phyloP scores from a whole-genome alignment of 2,113 vertebrate species.

The Callipepla squamata region DNA sequence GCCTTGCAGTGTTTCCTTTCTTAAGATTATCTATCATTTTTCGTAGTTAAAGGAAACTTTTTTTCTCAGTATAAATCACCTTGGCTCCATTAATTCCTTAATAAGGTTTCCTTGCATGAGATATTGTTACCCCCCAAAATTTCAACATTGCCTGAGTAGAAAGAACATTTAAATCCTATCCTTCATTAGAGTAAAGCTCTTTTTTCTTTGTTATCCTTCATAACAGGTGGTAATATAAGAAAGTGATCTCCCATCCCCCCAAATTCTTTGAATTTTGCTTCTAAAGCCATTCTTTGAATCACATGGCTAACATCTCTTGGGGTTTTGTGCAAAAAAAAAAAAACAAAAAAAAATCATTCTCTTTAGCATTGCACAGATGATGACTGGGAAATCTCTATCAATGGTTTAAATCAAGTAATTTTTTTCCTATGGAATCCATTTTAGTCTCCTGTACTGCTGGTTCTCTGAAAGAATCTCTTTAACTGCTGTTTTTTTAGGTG shows the following conservation, averaged over 20 bases:
- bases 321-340: neutral
- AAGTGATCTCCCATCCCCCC: neutral
- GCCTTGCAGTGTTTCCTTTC: neutral
- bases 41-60: neutral
- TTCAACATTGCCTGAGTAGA: neutral
- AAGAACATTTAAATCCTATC: neutral
- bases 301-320: neutral
- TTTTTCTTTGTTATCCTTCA: neutral
- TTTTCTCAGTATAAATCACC: neutral
- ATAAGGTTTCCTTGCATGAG: neutral
- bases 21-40: neutral
- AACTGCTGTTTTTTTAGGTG: conserved; percentile 32
- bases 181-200: neutral
- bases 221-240: neutral
- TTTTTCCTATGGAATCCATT: conserved; percentile 36
- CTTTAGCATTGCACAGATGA: neutral
- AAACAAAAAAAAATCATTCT: neutral
- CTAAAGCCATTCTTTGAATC: conserved; percentile 2
- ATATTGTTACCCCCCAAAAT: neutral
- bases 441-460: conserved; percentile 22
- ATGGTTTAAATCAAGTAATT: conserved; percentile 14
- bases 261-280: conserved; percentile 8
- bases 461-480: conserved; percentile 65
- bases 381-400: conserved; percentile 44
- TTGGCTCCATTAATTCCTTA: neutral